Base-by-base conservation (phyloP, 2,888 invertebrate genomes). In the Drosophila nigritarsus region DNA sequence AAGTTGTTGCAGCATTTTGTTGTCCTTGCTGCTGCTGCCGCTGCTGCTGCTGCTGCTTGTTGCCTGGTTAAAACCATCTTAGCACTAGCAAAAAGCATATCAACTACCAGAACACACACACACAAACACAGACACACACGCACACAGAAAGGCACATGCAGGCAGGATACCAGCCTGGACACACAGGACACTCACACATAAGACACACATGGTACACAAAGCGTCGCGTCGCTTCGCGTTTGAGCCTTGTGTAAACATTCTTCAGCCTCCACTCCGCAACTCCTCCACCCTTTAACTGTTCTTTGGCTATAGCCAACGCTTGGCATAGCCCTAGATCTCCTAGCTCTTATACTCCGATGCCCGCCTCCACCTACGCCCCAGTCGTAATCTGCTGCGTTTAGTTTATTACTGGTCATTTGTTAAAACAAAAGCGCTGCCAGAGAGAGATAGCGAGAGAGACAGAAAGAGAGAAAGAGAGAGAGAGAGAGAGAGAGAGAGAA, bases 331-430 rank as follows among this genome's bases (percentile, higher is more conserved):
- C 20, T 18, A 24, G 58, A 66, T 58, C 38, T 42, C 51, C 27
- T 60, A 24, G 45, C 45, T 45, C 8, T 15, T 24, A 8, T 4
- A 15, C 24, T 45, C 45, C 24, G 4, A 8, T 24, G 15, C 7
- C 24, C 45, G 27, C 59, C 49, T 55, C 29, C 38, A 13, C 38
- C 55, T 29, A 55, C 72, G 73, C 67, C 53, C 60, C 63, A 67
- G 79, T 66, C 74, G 78, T 81, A 78, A 81, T 83, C 79, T 83
- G 77, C 75, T 84, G 71, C 82, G 81, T 73, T 85, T 85, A 87
- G 85, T 87, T 87, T 82, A 85, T 87, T 75, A 77, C 87, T 64
- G 55, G 65, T 66, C 81, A 81, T 85, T 85, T 85, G 82, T 87
- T 81, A 81, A 80, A 73, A 76, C 68, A 79, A 84, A 82, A 60